These are phyloP conservation scores for Cinclus mexicanus DNA, from an alignment of 2,113 vertebrate species.

Conservation along the genomic window DNA sequence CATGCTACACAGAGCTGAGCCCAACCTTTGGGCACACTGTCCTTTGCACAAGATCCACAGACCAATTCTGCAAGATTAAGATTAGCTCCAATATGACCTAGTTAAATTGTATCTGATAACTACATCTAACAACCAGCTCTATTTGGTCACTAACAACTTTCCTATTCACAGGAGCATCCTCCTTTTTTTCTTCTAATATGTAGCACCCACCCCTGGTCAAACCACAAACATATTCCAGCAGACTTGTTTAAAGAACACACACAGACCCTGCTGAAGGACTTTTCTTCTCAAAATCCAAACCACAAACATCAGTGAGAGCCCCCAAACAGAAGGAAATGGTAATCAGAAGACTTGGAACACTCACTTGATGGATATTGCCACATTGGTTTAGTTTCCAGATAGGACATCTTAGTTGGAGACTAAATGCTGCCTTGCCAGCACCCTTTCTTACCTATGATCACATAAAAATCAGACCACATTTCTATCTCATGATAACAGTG, in stretches of 20 bases:
- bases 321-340: background rate
- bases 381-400: background rate
- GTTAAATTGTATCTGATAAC: background rate
- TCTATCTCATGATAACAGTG: background rate
- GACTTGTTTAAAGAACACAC: background rate
- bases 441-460: background rate
- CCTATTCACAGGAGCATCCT: background rate
- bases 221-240: background rate
- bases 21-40: background rate
- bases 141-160: background rate
- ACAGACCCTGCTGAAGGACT: rapidly evolving
- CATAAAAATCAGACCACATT: background rate
- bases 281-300: background rate
- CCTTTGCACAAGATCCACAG: background rate
- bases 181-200: background rate
- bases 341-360: background rate
- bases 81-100: background rate
- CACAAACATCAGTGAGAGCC: background rate
- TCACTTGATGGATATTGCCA: background rate
- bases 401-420: background rate
- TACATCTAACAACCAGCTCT: background rate
- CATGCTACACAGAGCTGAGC: background rate
- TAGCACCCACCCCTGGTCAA: background rate
- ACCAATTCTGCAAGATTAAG: background rate
- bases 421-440: background rate